A percentile compares a stretch with the other conserved stretches of the same genome.
Conservation (phyloP, 1,140 invertebrate genomes). For the Rhyzopertha dominica region DNA sequence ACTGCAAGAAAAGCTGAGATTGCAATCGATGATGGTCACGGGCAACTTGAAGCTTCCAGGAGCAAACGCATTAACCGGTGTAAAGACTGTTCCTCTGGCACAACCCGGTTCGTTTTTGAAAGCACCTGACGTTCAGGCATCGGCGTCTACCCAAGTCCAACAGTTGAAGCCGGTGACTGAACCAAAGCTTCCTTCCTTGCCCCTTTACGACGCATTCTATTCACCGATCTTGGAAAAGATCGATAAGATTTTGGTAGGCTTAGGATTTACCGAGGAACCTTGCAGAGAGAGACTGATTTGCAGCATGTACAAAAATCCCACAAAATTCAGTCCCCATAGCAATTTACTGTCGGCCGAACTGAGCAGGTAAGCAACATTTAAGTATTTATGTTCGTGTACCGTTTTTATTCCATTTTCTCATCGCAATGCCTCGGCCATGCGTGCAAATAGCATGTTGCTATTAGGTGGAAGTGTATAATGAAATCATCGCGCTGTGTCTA, state of each 20-base stretch:
- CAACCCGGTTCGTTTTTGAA: slow-evolving; percentile 13
- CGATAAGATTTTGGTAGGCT: slow-evolving; percentile 64
- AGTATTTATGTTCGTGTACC: slow-evolving; percentile 1
- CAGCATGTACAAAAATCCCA: slow-evolving; percentile 75
- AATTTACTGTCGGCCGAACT: slow-evolving; percentile 78
- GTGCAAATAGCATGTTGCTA: too few relatives aligned
- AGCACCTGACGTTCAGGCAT: slow-evolving; percentile 10
- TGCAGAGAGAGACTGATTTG: slow-evolving; percentile 74
- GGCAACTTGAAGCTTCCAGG: slow-evolving; percentile 18
- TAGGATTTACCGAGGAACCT: slow-evolving; percentile 61
- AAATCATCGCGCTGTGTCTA: too few relatives aligned
- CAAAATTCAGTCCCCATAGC: slow-evolving; percentile 71
- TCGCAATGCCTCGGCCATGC: too few relatives aligned
- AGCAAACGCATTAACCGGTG: not conserved
- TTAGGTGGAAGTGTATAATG: too few relatives aligned
- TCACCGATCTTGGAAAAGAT: slow-evolving; percentile 68
- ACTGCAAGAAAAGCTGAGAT: slow-evolving; percentile 41
- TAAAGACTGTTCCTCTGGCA: slow-evolving; percentile 11
- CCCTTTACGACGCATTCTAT: slow-evolving; percentile 67
- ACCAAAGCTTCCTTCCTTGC: not conserved
- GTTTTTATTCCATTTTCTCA: too few relatives aligned
- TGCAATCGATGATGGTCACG: slow-evolving; percentile 29
- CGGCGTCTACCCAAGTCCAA: slow-evolving; percentile 8
- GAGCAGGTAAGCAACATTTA: slow-evolving; percentile 69
- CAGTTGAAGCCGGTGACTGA: slow-evolving; percentile 8